These are phyloP conservation scores for Centrocercus urophasianus DNA, from an alignment of 2,113 vertebrate genomes.

Conservation along the genomic window DNA sequence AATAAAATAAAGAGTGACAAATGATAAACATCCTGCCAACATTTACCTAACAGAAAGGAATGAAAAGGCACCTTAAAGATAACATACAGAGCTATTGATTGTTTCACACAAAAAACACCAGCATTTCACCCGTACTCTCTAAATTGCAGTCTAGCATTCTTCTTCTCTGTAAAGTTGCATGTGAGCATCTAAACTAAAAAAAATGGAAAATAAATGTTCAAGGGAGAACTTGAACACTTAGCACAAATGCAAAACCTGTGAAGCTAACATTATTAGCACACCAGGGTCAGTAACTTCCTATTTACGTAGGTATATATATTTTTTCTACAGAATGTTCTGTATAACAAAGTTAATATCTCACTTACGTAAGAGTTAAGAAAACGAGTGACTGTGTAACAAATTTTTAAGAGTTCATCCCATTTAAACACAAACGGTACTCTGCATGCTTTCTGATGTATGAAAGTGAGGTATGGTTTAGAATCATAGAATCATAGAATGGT, in stretches of 20 bases:
- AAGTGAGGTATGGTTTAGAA: not conserved
- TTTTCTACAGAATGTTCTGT: not conserved
- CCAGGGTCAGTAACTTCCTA: not conserved
- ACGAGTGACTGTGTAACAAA: not conserved
- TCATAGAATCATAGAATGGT: no score
- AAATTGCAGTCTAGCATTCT: not conserved
- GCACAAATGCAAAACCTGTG: not conserved
- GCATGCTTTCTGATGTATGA: accelerated
- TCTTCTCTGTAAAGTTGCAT: not conserved
- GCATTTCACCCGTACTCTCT: not conserved
- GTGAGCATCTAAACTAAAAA: not conserved
- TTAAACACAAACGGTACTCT: not conserved
- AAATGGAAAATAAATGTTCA: not conserved
- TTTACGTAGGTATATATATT: not conserved
- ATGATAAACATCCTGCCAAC: not conserved
- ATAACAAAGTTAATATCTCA: not conserved
- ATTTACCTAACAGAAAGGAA: not conserved
- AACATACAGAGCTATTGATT: not conserved
- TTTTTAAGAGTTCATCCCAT: not conserved
- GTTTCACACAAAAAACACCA: not conserved
- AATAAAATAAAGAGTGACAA: not conserved
- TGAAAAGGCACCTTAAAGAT: not conserved
- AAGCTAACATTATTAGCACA: not conserved
- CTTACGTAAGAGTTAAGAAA: not conserved
- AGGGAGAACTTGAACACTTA: not conserved